Conservation (phyloP, 2,797 vertebrate genomes). For the Prionace glauca region DNA sequence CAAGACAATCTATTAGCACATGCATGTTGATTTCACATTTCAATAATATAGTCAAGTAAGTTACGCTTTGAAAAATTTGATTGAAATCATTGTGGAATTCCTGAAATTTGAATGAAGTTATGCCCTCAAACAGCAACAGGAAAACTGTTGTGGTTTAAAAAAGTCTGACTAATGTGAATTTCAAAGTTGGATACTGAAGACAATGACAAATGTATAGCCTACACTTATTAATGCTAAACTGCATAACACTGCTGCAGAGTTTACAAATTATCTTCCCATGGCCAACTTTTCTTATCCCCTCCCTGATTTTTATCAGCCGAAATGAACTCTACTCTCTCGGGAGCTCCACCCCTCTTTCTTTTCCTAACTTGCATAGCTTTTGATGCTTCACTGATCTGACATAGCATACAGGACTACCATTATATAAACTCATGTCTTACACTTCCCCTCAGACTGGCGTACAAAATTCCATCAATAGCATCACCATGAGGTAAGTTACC, state of each 20-base stretch:
- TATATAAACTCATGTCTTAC: neutral
- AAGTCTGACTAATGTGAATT: neutral
- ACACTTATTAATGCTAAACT: neutral
- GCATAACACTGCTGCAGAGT: neutral
- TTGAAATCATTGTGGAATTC: neutral
- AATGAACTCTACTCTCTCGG: neutral
- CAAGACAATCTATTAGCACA: neutral
- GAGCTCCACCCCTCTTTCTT: neutral
- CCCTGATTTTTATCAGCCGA: constrained; percentile 9
- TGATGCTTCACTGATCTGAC: neutral
- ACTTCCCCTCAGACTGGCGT: neutral
- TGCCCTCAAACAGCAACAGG: neutral
- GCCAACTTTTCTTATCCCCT: neutral
- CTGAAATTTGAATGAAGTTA: neutral
- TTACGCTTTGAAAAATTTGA: neutral
- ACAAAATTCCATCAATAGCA: neutral
- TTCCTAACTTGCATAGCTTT: neutral
- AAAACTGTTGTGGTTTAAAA: neutral
- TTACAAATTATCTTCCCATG: neutral
- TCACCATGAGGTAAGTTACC: neutral
- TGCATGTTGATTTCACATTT: neutral
- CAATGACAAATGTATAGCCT: neutral
- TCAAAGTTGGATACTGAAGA: neutral
- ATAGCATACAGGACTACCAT: neutral
- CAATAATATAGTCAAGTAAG: neutral